Conservation (phyloP, 2,888 invertebrate species). For the Pterostichus niger region DNA sequence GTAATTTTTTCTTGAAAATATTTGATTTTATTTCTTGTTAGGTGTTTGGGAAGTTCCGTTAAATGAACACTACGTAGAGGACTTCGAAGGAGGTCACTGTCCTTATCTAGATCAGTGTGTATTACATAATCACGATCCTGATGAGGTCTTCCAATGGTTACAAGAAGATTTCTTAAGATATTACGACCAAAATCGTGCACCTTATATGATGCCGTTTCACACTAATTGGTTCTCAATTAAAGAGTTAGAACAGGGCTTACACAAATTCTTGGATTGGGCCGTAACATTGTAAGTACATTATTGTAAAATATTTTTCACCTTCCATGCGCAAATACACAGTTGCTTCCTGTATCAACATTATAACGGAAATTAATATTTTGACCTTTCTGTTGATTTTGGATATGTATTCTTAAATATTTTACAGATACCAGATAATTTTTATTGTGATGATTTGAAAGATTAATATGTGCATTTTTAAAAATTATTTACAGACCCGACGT, state of each 20-base stretch:
- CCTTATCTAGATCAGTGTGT: conserved; percentile 96
- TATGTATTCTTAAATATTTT: too few relatives aligned
- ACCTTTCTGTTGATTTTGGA: too few relatives aligned
- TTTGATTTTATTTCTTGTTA: conserved; percentile 70
- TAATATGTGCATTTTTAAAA: neutral
- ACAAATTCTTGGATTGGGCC: conserved; percentile 92
- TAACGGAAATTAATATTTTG: too few relatives aligned
- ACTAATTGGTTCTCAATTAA: conserved; percentile 98
- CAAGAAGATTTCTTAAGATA: conserved; percentile 92
- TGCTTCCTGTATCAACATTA: neutral
- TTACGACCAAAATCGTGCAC: conserved; percentile 92
- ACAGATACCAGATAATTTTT: too few relatives aligned
- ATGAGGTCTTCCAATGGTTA: conserved; percentile 91
- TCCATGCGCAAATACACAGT: neutral
- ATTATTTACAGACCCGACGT: conserved; percentile 86
- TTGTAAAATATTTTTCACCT: neutral
- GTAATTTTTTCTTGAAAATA: too few relatives aligned
- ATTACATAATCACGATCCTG: conserved; percentile 89
- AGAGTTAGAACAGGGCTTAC: conserved; percentile 88
- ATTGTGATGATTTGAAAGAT: too few relatives aligned
- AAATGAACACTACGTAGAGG: conserved; percentile 93
- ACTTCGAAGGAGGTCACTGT: conserved; percentile 94
- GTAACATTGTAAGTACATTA: conserved; percentile 82
- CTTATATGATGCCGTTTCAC: conserved; percentile 97
- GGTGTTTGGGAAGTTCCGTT: conserved; percentile 96